Evolutionary conservation across 2,888 invertebrate genomes (phyloP), one percentile per base, ranked within the genome.

Genomic region (Acanthacorydalis orientalis): DNA sequence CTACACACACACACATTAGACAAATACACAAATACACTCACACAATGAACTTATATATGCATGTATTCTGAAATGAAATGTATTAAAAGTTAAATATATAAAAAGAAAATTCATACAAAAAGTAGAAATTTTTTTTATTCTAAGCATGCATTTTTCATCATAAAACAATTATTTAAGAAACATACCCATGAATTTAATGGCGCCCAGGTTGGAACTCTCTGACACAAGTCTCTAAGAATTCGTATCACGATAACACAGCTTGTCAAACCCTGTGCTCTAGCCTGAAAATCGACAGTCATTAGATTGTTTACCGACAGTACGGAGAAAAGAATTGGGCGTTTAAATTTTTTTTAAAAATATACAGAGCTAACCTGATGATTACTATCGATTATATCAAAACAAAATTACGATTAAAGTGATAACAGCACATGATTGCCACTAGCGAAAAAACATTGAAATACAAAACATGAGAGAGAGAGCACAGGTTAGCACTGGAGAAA

Each of bases 181-280:
- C 78, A 77, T 70, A 92, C 92, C 87, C 96, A 98, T 57, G 90
- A 83, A 60, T 85, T 86, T 52, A 98, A 75, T 50, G 92, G 84
- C 56, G 86, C 81, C 95, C 96, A 97, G 50, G 91, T 90, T 53
- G 91, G 88, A 50, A 91, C 84, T 59, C 96, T 80, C 64, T 87
- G 86, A 68, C 95, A 93, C 50, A 98, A 77, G 74, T 97, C 96
- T 56, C 96, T 77, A 68, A 98, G 74, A 60, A 98, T 85, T 54
- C 97, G 80, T 63, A 98, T 92, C 60, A 96, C 84, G 73, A 96
- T 86, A 52, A 95, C 91, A 68, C 96, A 96, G 56, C 92, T 93
- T 69, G 92, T 92, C 62, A 95, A 77, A 55, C 88, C 86, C 59
- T 89, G 87, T 54, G 93, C 95, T 70, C 92, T 89, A 78, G 95